Evolutionary conservation across 2,888 invertebrate species (phyloP).

Genomic region (Leuctra nigra): DNA sequence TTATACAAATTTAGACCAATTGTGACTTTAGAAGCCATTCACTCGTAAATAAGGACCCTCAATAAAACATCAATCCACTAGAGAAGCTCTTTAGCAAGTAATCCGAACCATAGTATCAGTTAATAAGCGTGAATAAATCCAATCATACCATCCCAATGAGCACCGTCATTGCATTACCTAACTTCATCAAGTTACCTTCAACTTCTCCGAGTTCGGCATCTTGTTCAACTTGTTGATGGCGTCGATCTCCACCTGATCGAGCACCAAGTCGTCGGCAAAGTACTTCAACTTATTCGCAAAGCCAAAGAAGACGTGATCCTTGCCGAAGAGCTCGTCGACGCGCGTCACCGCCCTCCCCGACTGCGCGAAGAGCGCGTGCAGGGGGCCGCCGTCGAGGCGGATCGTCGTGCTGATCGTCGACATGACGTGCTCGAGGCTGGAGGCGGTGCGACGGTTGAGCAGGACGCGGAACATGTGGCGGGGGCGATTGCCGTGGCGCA

Average conservation of each 20-base stretch:
- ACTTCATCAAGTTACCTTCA: too few relatives aligned
- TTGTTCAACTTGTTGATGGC: not conserved
- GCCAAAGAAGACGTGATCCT: constrained; percentile 1
- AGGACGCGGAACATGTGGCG: not conserved
- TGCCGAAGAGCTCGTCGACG: constrained; percentile 3
- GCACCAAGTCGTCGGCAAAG: not conserved
- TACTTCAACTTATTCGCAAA: not conserved
- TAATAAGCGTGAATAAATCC: too few relatives aligned
- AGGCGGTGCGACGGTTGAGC: constrained; percentile 2
- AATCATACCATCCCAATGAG: too few relatives aligned
- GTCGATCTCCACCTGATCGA: not conserved
- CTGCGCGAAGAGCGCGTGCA: not conserved
- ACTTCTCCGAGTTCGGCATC: not conserved
- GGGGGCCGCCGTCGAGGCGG: not conserved
- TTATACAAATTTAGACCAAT: too few relatives aligned
- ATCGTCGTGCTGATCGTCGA: not conserved
- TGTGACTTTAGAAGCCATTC: too few relatives aligned
- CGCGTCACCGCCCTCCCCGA: not conserved
- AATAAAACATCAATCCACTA: too few relatives aligned
- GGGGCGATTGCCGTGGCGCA: not conserved
- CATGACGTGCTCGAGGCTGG: not conserved
- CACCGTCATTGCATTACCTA: too few relatives aligned
- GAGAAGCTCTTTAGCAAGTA: too few relatives aligned
- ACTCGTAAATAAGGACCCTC: too few relatives aligned
- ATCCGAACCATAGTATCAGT: too few relatives aligned